Evolutionary conservation across 2,797 vertebrate species (phyloP).

Genomic region (Onychomys leucogaster): DNA sequence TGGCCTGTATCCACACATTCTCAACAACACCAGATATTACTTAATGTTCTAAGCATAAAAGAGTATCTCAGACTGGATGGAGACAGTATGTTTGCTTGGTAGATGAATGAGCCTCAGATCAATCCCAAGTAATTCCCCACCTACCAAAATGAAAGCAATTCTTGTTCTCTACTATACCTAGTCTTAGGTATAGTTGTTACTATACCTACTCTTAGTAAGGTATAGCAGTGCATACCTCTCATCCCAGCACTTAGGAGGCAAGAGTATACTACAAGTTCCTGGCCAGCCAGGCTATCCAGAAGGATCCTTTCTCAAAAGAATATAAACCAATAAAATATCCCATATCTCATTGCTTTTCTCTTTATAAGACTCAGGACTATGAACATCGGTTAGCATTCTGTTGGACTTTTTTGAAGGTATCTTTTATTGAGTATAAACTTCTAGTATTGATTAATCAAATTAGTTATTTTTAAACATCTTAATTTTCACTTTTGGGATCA

Average conservation of each 20-base stretch:
- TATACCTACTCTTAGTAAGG: not conserved
- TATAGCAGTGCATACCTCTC: not conserved
- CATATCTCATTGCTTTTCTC: not conserved
- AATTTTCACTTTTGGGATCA: constrained; percentile 2
- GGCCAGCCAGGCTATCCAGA: no score
- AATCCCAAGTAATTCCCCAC: not conserved
- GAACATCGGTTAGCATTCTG: not conserved
- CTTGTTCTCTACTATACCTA: no score
- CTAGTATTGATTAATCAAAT: not conserved
- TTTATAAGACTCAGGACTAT: not conserved
- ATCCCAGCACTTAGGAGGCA: not conserved
- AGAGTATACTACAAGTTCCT: not conserved
- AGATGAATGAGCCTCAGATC: not conserved
- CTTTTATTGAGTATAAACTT: not conserved
- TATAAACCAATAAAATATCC: not conserved
- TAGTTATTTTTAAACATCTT: not conserved
- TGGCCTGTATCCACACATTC: no score
- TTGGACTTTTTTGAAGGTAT: not conserved
- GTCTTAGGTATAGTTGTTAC: no score
- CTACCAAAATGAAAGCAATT: not conserved
- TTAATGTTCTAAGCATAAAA: not conserved
- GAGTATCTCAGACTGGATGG: not conserved
- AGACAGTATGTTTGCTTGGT: not conserved
- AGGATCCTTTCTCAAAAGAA: not conserved
- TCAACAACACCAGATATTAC: not conserved